Base-by-base conservation (phyloP, 2,888 invertebrate genomes). In the Plebejus anna region DNA sequence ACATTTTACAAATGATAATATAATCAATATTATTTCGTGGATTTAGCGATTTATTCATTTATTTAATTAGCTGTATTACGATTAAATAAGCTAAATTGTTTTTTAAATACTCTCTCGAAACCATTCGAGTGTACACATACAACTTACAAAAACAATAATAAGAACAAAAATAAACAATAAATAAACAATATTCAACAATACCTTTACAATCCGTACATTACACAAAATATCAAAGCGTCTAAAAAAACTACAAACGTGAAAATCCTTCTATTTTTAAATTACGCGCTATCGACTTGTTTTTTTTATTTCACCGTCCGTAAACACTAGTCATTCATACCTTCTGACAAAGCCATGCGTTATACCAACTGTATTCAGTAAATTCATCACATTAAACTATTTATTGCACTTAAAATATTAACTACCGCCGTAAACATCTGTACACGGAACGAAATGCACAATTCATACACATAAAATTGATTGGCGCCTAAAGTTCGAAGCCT, bases 141-240 rank as follows among this genome's bases (percentile, higher is more conserved):
- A 6, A 51, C 13, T 51, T 51, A 13, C 13, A 51, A 51, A 51
- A 55, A 55, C 55, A 55, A 55, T 55, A 55, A 55, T 4, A 55
- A 13, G 32, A 13, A 32, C 32, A 32, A 66, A 7, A 22, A 9
- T 32, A 3, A 71, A 71, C 70, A 70, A 70, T 51, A 70, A 70
- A 36, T 51, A 70, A 70, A 38, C 16, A n/a, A 70, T 36, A 66
- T 66, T 36, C 73, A 77, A 75, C 78, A 42, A 75, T 70, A 76
- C 36, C 66, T 59, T 75, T 38, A 71, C 61, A 70, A 66, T 76
- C 77, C 76, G 75, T 76, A 32, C 66, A 28, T 66, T 32, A 66
- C 66, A 36, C 66, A 36, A 66, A 66, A 51, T 73, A 55, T 32
- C 32, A 32, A 73, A 73, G 51, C 73, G 55, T 28, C 55, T 73